Conservation (phyloP, 2,113 vertebrate species). For the Platysteira castanea region DNA sequence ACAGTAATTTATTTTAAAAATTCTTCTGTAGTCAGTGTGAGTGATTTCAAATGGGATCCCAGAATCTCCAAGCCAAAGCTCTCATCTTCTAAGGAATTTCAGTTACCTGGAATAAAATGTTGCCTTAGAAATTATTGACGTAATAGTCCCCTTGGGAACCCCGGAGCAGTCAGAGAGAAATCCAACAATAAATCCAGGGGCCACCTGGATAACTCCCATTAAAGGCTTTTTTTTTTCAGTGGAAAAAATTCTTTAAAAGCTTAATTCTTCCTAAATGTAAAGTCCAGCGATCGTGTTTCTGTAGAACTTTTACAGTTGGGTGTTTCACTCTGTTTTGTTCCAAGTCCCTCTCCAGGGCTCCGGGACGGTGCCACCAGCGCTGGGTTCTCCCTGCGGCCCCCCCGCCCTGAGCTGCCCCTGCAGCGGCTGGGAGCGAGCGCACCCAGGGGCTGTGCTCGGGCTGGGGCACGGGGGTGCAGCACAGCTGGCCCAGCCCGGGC, state of each 20-base stretch:
- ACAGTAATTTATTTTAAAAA: conserved; percentile 28
- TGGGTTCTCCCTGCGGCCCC: background rate
- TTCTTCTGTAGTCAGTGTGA: conserved; percentile 31
- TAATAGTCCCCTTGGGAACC: conserved; percentile 72
- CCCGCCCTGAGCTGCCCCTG: background rate
- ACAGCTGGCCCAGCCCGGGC: background rate
- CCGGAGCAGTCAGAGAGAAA: conserved; percentile 71
- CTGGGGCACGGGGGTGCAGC: background rate
- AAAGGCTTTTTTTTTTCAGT: conserved; percentile 59
- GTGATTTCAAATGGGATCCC: conserved; percentile 60
- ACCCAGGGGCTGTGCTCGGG: background rate
- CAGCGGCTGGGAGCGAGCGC: accelerated
- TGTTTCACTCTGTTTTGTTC: conserved; percentile 41
- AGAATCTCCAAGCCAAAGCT: conserved; percentile 66
- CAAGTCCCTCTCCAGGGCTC: conserved; percentile 40
- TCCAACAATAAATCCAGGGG: conserved; percentile 77
- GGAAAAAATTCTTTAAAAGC: conserved; percentile 69
- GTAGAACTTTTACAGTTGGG: conserved; percentile 15
- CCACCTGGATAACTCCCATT: conserved; percentile 73
- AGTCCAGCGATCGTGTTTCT: conserved; percentile 59
- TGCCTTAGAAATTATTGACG: conserved; percentile 76
- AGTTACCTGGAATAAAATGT: conserved; percentile 76
- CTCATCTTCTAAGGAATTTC: conserved; percentile 74
- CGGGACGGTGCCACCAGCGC: background rate
- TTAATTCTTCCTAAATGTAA: conserved; percentile 75